Evolutionary conservation across 2,888 invertebrate genomes (phyloP).

Genomic region (Xestobium rufovillosum): DNA sequence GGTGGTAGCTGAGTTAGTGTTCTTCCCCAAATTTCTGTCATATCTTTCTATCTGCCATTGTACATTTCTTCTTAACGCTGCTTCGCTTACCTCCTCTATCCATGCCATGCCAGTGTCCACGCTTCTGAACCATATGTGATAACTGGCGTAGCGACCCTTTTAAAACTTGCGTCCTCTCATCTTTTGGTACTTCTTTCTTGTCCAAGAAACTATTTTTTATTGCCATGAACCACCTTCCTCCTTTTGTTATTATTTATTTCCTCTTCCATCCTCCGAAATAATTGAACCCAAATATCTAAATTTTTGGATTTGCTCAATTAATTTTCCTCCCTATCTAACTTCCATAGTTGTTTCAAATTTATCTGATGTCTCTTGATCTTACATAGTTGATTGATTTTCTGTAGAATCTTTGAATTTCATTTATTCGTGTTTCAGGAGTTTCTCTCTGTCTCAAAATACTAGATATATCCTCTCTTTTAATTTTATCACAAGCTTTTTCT

Average conservation of each 20-base stretch:
- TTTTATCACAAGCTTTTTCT: slow-evolving; percentile 1
- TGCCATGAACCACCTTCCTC: not conserved
- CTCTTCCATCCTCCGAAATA: not conserved
- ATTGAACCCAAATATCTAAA: not conserved
- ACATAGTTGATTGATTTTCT: not conserved
- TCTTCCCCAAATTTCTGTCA: too few relatives aligned
- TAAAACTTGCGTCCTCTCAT: too few relatives aligned
- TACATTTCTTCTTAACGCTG: too few relatives aligned
- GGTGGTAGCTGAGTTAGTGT: too few relatives aligned
- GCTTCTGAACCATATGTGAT: not conserved
- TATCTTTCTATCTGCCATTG: too few relatives aligned
- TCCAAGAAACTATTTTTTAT: too few relatives aligned
- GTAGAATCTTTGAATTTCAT: not conserved
- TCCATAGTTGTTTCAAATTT: slow-evolving; percentile 1
- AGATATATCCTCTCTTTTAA: not conserved
- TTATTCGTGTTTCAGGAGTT: not conserved
- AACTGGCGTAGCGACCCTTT: not conserved
- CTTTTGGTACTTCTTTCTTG: too few relatives aligned
- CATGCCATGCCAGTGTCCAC: too few relatives aligned
- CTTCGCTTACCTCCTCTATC: too few relatives aligned
- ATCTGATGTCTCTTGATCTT: not conserved
- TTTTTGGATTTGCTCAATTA: not conserved
- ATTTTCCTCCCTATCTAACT: not conserved
- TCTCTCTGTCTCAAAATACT: not conserved
- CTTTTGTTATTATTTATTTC: not conserved